Evolutionary conservation across 2,113 vertebrate genomes (phyloP).

Genomic region (Scomber scombrus): DNA sequence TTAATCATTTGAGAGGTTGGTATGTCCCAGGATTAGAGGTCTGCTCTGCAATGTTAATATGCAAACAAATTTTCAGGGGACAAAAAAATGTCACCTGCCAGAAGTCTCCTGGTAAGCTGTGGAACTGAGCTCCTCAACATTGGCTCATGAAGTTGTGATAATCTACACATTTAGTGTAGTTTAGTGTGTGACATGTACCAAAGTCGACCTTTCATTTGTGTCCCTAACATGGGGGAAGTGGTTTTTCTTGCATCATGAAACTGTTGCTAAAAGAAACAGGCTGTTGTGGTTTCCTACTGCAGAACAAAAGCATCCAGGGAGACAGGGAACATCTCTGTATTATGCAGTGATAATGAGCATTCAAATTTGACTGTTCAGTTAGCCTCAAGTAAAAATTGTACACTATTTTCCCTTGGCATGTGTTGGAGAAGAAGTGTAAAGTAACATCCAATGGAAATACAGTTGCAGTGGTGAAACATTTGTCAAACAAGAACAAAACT

Average conservation of each 20-base stretch:
- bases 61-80: too few relatives aligned
- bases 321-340: not conserved
- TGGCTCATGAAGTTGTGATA: too few relatives aligned
- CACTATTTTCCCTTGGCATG: too few relatives aligned
- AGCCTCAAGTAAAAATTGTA: too few relatives aligned
- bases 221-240: conserved; percentile 32
- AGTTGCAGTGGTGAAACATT: too few relatives aligned
- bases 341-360: too few relatives aligned
- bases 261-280: conserved; percentile 18
- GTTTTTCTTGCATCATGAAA: conserved; percentile 26
- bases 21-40: too few relatives aligned
- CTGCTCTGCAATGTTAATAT: too few relatives aligned
- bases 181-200: not conserved
- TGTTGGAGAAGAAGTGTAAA: not conserved
- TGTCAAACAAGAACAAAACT: too few relatives aligned
- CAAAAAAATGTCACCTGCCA: not conserved
- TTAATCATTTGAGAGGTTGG: too few relatives aligned
- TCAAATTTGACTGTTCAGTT: too few relatives aligned
- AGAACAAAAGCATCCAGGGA: not conserved
- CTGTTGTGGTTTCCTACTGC: not conserved
- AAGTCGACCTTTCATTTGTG: not conserved
- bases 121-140: not conserved
- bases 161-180: not conserved
- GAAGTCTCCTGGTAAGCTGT: not conserved
- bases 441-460: not conserved